Conservation (phyloP, 1,140 invertebrate species). For the Augochlora pura region DNA sequence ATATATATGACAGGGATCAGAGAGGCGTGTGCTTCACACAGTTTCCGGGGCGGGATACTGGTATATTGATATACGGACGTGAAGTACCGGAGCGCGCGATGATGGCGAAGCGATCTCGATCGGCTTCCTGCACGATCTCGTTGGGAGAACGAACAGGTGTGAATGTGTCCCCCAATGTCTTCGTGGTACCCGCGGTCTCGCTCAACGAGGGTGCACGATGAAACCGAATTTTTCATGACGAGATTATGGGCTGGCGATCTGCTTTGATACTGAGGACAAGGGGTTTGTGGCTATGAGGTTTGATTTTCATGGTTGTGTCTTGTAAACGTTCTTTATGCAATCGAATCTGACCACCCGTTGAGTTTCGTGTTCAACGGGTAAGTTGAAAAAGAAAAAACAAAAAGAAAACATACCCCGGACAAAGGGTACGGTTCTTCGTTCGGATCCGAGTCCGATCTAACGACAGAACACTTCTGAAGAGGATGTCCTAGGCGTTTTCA, state of each 20-base stretch:
- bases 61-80: not conserved
- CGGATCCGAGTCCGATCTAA: too few relatives aligned
- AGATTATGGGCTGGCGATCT: slow-evolving; percentile 8
- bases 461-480: slow-evolving; percentile 55
- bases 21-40: not conserved
- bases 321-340: not conserved
- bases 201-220: not conserved
- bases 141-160: not conserved
- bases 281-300: slow-evolving; percentile 6
- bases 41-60: not conserved
- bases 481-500: slow-evolving; percentile 50
- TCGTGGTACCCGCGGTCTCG: not conserved
- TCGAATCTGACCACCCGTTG: not conserved
- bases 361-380: too few relatives aligned
- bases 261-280: slow-evolving; percentile 9
- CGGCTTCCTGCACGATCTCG: not conserved
- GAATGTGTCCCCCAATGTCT: not conserved
- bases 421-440: too few relatives aligned
- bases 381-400: too few relatives aligned
- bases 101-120: not conserved
- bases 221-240: slow-evolving; percentile 2
- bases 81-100: not conserved
- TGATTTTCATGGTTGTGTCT: not conserved
- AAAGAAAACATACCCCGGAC: too few relatives aligned
- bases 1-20: not conserved